Base-by-base conservation (phyloP, 1,140 invertebrate genomes). In the Aphidius ervi region DNA sequence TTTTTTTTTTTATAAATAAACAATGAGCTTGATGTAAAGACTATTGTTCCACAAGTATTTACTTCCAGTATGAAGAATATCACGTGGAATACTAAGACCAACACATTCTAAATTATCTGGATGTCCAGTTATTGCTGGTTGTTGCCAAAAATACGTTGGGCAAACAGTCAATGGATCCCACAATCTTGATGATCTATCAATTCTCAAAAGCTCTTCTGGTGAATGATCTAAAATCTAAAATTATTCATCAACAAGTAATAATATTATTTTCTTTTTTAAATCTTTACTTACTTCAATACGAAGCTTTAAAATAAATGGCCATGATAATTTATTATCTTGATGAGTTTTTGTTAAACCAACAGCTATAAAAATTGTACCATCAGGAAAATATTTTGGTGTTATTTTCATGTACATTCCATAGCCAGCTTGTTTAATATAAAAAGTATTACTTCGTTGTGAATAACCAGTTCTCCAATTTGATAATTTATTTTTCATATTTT, bases 151-250 rank as follows among this genome's bases (percentile, higher is more conserved):
- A 65, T 74, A 72, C 40, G 69, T 74, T 1, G 74, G 74, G 64
- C 80, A 82, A 4, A 82, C 70, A 47, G 68, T 73, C 6, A 68
- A 64, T n/a, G 81, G 81, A 68, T 82, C 74, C 81, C 80, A 82
- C 16, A 82, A 63, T n/a, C 79, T 67, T 20, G 80, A 81, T 41
- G 67, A 65, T 43, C 79, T 65, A 67, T 82, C 80, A 48, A 74
- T 69, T 4, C 66, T 64, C 6, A 54, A n/a, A 7, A 50, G 20
- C 9, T 20, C 52, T 46, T 58, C 56, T 37, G 50, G n/a, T 9
- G 71, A 74, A 47, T 81, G 76, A 67, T 81, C 79, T 23, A 82
- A 65, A 46, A 82, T 66, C 62, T 74, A 61, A n/a, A 71, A 39
- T 56, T 37, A 47, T 20, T 16, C 16, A 16, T 16, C 16, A 16